Conservation (phyloP, 2,888 invertebrate species). For the Argyra leucocephala region DNA sequence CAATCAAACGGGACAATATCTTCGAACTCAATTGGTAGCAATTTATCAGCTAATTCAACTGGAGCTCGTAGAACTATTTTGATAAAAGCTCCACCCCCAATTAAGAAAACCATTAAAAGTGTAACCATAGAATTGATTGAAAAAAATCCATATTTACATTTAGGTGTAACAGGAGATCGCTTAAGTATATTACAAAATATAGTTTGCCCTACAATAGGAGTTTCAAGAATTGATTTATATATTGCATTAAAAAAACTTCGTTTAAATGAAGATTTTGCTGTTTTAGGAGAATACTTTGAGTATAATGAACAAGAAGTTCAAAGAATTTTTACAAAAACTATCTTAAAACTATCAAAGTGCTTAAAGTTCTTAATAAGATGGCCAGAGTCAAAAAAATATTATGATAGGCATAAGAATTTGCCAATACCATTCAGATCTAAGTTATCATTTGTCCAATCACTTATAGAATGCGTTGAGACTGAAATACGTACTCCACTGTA, state of each 20-base stretch:
- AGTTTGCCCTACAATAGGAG: conserved; percentile 33
- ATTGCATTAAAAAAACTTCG: conserved; percentile 38
- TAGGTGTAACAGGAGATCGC: conserved; percentile 33
- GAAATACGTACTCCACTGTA: conserved; percentile 32
- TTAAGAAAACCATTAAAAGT: conserved; percentile 34
- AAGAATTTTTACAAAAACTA: conserved; percentile 33
- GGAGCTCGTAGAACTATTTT: conserved; percentile 32
- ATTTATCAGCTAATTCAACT: conserved; percentile 18
- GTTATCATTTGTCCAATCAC: conserved; percentile 38
- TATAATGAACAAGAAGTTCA: conserved; percentile 35
- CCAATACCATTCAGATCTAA: conserved; percentile 38
- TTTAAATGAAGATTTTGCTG: conserved; percentile 37
- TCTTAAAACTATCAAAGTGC: conserved; percentile 35
- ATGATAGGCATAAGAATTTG: conserved; percentile 39
- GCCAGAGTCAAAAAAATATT: conserved; percentile 39
- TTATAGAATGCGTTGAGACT: conserved; percentile 41
- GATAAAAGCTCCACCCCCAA: conserved; percentile 36
- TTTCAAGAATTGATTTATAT: conserved; percentile 36
- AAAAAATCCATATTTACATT: conserved; percentile 33
- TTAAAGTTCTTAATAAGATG: conserved; percentile 38
- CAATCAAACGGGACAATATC: conserved; percentile 28
- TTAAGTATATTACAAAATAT: conserved; percentile 36
- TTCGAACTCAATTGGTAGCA: conserved; percentile 17
- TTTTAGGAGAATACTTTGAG: conserved; percentile 39
- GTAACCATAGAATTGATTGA: conserved; percentile 37